Conservation (phyloP, 64 coral and sea anemone species). For the Montipora foliosa region DNA sequence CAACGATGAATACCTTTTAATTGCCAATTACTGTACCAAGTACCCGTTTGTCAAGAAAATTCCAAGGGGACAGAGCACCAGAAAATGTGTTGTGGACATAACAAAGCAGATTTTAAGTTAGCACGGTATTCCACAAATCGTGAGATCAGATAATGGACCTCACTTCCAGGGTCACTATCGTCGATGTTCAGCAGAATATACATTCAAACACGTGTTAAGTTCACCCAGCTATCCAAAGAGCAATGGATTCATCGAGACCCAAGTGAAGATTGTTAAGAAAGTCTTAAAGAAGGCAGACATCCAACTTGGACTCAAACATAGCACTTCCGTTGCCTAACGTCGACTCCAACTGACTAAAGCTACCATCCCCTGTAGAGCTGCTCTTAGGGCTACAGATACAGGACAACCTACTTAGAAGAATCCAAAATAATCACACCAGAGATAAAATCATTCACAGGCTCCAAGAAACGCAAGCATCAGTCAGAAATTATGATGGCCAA, state of each 20-base stretch:
- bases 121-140: slow-evolving; percentile 17
- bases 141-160: slow-evolving; percentile 54
- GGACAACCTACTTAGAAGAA: neutral
- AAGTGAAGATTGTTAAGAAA: neutral
- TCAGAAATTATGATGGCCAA: neutral
- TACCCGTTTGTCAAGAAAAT: slow-evolving; percentile 50
- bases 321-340: slow-evolving; percentile 23
- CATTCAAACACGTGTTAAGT: neutral
- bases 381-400: no score
- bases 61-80: neutral
- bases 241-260: neutral
- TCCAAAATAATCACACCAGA: neutral
- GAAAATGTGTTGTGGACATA: slow-evolving; percentile 11
- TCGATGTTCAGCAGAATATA: neutral
- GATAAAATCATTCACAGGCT: neutral
- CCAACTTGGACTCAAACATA: slow-evolving; percentile 23
- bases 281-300: neutral
- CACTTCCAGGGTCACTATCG: slow-evolving; percentile 15
- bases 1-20: neutral
- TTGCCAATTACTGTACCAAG: slow-evolving; percentile 36
- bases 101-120: slow-evolving; percentile 53
- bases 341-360: slow-evolving; percentile 47
- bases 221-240: neutral
- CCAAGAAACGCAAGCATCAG: no score
- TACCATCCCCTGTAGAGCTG: no score